These are phyloP conservation scores for Melikaiella ostensackeni DNA, from an alignment of 2,888 invertebrate genomes.

Conservation along the genomic window DNA sequence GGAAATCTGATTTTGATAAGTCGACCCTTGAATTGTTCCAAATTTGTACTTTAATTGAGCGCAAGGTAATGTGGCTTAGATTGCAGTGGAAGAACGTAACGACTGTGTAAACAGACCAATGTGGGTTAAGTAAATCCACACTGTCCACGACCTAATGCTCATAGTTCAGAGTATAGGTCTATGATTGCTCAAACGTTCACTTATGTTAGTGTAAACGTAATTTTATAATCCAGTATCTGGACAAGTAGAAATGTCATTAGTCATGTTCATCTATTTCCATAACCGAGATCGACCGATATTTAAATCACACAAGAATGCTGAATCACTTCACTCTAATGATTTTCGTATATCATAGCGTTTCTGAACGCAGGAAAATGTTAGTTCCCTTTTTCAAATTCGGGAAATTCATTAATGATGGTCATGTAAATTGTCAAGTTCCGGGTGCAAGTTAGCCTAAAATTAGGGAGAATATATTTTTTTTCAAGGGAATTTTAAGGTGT, in stretches of 20 bases:
- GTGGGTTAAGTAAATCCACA: conserved; percentile 63
- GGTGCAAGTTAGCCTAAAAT: not conserved
- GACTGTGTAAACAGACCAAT: conserved; percentile 45
- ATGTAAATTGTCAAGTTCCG: not conserved
- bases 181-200: conserved; percentile 16
- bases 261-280: conserved; percentile 6
- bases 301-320: not conserved
- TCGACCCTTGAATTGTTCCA: not conserved
- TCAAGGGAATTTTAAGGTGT: not conserved
- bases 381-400: not conserved
- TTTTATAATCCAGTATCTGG: conserved; percentile 8
- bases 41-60: not conserved
- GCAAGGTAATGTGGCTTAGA: not conserved
- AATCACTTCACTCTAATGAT: not conserved
- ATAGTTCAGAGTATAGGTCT: conserved; percentile 32
- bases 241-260: conserved; percentile 8
- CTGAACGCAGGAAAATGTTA: not conserved
- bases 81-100: not conserved
- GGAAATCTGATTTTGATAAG: not conserved
- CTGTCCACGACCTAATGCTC: conserved; percentile 51
- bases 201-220: conserved; percentile 4
- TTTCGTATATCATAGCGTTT: conserved; percentile 2
- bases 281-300: not conserved
- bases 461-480: not conserved
- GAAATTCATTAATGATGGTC: not conserved